Evolutionary conservation across 2,797 vertebrate genomes (phyloP), one percentile per base, ranked within the genome.

Genomic region (Dryobates pubescens): DNA sequence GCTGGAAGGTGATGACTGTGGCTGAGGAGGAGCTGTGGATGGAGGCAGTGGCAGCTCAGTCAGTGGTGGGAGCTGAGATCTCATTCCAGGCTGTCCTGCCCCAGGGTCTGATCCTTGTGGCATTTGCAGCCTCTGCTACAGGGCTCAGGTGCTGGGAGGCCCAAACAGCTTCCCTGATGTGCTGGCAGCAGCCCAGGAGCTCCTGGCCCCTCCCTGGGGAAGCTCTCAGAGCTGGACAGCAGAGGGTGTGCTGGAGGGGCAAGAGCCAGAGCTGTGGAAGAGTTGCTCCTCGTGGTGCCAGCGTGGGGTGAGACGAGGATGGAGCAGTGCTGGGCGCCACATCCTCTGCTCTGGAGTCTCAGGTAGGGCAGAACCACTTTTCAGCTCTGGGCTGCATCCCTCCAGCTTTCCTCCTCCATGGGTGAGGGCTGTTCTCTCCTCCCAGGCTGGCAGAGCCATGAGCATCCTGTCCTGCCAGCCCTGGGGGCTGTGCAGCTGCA

Each of bases 211-310:
- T 18, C 3, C 4, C 58, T 27, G 57, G 41, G 17, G 41, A 17
- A 7, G 41, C 30, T 57, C 12, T 41, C 1, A 0, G 0, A 36
- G 84, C 61, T 7, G n/a, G 47, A 58, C 1, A 0, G 16, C 19
- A 7, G 22, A 9, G 5, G n/a, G 30, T 0, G 53, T 26, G 65
- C 45, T 20, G 53, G 13, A 4, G 32, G 13, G 20, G 18, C 2
- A 14, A 19, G 45, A 17, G 63, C 56, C 8, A 3, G 68, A 7
- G 34, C 43, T 3, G 3, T 1, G 32, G 41, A 30, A 6, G 17
- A 13, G 11, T 2, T 22, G 26, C 45, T 43, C 56, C 38, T 22
- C 1, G 41, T 4, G 34, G 53, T 23, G 49, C 62, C 1, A 3
- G 17, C 20, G 19, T 8, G 53, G 70, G 23, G 58, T 5, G 20